These are phyloP conservation scores for Coregonus suidteri DNA, from an alignment of 2,797 vertebrate species.

Conservation along the genomic window DNA sequence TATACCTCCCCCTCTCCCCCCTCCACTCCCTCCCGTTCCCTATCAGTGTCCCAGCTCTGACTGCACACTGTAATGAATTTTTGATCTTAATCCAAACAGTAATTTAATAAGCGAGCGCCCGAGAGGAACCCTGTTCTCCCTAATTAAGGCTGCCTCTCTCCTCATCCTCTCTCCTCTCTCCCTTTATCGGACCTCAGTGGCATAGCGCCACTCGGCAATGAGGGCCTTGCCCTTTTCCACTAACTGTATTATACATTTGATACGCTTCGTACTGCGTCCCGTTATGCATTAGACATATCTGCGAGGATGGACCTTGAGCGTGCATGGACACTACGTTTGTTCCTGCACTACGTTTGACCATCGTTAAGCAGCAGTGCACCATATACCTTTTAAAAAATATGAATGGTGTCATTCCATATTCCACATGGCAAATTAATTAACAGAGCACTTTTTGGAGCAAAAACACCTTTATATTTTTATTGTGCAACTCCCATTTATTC, in stretches of 20 bases:
- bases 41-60: conserved; percentile 57
- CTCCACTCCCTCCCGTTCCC: conserved; percentile 16
- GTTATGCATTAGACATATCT: conserved; percentile 19
- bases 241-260: conserved; percentile 54
- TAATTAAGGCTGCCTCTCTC: conserved; percentile 56
- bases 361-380: neutral
- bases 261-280: conserved; percentile 36
- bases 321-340: neutral
- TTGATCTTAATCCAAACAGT: conserved; percentile 79
- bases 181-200: conserved; percentile 53
- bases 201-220: conserved; percentile 39
- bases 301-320: neutral
- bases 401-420: neutral
- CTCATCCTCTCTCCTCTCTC: neutral
- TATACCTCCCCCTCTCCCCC: conserved; percentile 11
- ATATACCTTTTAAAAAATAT: neutral
- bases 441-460: neutral
- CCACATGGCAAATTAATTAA: neutral
- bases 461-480: too few relatives aligned
- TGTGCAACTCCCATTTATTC: too few relatives aligned
- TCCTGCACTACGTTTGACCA: neutral
- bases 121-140: conserved; percentile 66
- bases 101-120: conserved; percentile 71
- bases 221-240: conserved; percentile 56
- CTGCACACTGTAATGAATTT: conserved; percentile 72